Base-by-base conservation (phyloP, 2,888 invertebrate species). In the Therioaphis trifolii region DNA sequence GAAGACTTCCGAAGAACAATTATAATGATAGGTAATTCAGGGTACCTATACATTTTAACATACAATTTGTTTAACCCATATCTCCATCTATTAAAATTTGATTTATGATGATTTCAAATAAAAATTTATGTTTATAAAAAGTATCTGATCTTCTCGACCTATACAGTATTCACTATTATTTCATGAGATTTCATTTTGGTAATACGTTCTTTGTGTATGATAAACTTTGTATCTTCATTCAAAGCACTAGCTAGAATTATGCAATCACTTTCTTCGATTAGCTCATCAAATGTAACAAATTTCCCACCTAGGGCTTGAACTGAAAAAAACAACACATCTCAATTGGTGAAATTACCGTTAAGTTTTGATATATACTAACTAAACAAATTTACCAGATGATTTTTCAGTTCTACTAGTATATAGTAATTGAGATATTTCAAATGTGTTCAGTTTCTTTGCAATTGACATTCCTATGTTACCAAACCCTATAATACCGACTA, bases 81-180 rank as follows among this genome's bases (percentile, higher is more conserved):
- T 7, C 35, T 35, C 7, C 35, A 35, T 35, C 35, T 35, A 35
- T 35, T 35, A 35, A 35, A 5, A 35, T 35, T 7, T 5, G 35
- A 7, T 7, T 35, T 35, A 35, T 35, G 3, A 35, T 35, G 35
- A 35, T 7, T 35, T 35, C 35, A 35, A 35, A 35, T 35, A 35
- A 35, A 35, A 35, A 35, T 35, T 3, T 3, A 35, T 35, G 7
- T 3, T 5, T 35, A 35, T 35, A 5, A 5, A 35, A 35, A 35
- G 35, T 35, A 7, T 69, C 85, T 86, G 85, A 89, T 90, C 96
- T 85, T 96, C 96, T 77, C 96, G 90, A 87, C 96, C 94, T n/a
- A n/a, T n/a, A n/a, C n/a, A 1, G 94, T 93, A 88, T 99, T 98
- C 0, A 99, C 91, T 88, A 98, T 94, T 84, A 98, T 92, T 0